These are phyloP conservation scores for Trichonephila clavata DNA, from an alignment of 1,140 invertebrate genomes.

Conservation along the genomic window DNA sequence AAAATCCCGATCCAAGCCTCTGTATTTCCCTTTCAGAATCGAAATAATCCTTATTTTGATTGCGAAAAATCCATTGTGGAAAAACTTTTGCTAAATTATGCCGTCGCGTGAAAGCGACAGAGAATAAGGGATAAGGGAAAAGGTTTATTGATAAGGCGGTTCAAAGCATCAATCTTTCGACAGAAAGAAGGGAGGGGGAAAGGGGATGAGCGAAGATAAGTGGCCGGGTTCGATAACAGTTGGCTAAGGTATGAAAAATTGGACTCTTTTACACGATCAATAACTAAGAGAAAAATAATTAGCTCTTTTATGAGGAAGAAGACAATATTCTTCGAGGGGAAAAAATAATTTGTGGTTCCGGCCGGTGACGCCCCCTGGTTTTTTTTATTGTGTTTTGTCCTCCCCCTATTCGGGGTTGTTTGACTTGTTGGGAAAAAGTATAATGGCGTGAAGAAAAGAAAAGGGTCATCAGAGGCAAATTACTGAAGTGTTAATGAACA, in stretches of 20 bases:
- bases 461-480: slow-evolving; percentile 24
- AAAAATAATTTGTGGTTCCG: slow-evolving; percentile 2
- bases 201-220: slow-evolving; percentile 50
- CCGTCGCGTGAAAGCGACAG: slow-evolving; percentile 55
- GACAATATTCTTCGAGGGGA: slow-evolving; percentile 37
- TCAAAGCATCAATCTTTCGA: slow-evolving; percentile 60
- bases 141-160: slow-evolving; percentile 69
- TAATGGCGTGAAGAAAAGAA: slow-evolving; percentile 38
- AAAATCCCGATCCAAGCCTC: neutral
- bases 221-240: slow-evolving; percentile 68
- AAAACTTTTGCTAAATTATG: slow-evolving; percentile 65
- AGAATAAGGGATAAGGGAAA: slow-evolving; percentile 52
- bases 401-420: neutral
- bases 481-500: slow-evolving; percentile 44
- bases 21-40: neutral
- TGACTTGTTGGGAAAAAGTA: slow-evolving; percentile 62
- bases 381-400: neutral
- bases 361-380: neutral
- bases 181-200: neutral
- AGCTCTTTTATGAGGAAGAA: slow-evolving; percentile 63
- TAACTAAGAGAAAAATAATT: slow-evolving; percentile 67
- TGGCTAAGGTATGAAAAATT: slow-evolving; percentile 75
- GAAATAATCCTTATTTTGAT: slow-evolving; percentile 59
- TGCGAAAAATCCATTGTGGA: slow-evolving; percentile 32
- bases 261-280: slow-evolving; percentile 57